Conservation (phyloP, 2,113 vertebrate species). For the Sturnira hondurensis region DNA sequence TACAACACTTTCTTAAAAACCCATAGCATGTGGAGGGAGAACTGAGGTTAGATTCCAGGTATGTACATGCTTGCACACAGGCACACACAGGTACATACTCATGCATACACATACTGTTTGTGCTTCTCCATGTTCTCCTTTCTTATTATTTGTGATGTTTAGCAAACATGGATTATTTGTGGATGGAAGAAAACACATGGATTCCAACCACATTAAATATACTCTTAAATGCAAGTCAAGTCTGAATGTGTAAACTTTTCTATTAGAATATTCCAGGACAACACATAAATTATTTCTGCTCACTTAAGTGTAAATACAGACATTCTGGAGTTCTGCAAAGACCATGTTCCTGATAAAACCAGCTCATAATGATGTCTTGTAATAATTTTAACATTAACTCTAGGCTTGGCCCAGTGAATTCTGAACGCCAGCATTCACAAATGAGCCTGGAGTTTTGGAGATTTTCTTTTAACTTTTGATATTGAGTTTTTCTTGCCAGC, state of each 20-base stretch:
- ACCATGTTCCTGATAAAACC: neutral
- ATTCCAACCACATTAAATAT: neutral
- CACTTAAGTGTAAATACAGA: neutral
- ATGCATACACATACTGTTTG: accelerated
- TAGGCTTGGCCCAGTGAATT: neutral
- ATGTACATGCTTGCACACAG: no score
- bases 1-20: neutral
- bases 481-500: neutral
- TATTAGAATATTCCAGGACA: neutral
- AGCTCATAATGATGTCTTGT: accelerated
- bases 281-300: neutral
- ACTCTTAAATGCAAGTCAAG: neutral
- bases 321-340: neutral
- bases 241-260: neutral
- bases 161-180: neutral
- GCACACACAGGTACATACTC: no score
- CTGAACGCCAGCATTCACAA: neutral
- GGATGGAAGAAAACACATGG: neutral
- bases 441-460: neutral
- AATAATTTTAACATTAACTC: neutral
- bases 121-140: neutral
- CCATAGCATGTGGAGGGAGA: neutral
- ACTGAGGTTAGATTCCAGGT: neutral
- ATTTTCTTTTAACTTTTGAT: slow-evolving; percentile 3
- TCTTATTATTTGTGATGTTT: neutral